Base-by-base conservation (phyloP, 2,888 invertebrate species). In the Caradrina kadenii region DNA sequence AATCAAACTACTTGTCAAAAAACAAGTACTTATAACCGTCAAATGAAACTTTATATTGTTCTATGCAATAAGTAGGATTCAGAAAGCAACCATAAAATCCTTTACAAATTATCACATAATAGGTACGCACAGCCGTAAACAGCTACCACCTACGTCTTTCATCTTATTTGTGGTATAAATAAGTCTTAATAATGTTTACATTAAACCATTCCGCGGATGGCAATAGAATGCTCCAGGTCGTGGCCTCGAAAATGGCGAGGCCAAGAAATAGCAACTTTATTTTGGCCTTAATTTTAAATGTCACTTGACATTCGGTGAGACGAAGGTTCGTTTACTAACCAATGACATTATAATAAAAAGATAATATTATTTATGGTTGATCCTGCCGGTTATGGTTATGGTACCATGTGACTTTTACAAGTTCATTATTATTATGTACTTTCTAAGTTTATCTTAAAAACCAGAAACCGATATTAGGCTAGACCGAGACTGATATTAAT, bases 151-250 rank as follows among this genome's bases (percentile, higher is more conserved):
- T 48, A 39, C 45, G 58, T 45, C 69, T 80, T 64, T 58, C 77
- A 77, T 82, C 70, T 80, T 73, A 82, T 80, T 82, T 73, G 70
- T 69, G 72, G 77, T 39, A 63, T 66, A 64, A 81, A 82, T 77
- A 80, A 72, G 69, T 74, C 72, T 64, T 77, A 82, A 82, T 74
- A 80, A 69, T 77, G 64, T 70, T 77, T 77, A 75, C 80, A 66
- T 74, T 77, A 66, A 63, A 77, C 22, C 69, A 66, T 80, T 66
- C 74, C 42, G 62, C 70, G 77, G 77, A 69, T 83, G 73, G 74
- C 55, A 75, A 65, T 63, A 62, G 35, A 73, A 80, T 68, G 56
- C 15, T 64, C 26, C 6, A 19, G 4, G 22, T 1, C 2, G 61
- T n/a, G 77, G 74, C 72, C 50, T 22, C 53, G 15, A 77, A 69